Conservation (phyloP, 2,113 vertebrate species). For the Ramphastos sulfuratus region DNA sequence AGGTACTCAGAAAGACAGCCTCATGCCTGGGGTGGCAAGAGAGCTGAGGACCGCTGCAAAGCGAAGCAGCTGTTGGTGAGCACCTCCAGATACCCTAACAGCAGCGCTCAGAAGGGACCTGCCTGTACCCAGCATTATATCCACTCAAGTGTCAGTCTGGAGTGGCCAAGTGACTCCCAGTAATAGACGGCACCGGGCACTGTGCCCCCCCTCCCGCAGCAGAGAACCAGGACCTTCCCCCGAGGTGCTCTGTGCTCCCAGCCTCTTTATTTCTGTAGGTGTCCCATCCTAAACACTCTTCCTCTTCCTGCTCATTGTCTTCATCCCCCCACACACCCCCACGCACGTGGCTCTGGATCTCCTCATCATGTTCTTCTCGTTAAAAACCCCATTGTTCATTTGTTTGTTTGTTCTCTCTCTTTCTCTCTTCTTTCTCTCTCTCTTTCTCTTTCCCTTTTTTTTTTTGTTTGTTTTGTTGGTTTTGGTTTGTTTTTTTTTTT, state of each 20-base stretch:
- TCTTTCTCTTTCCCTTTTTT: not conserved
- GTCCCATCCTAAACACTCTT: conserved; percentile 68
- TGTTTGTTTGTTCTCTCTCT: conserved; percentile 86
- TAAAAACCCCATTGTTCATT: conserved; percentile 85
- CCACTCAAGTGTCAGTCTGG: not conserved
- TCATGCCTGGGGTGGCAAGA: not conserved
- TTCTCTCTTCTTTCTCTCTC: conserved; percentile 76
- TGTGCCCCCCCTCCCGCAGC: not conserved
- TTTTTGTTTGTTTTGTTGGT: conserved; percentile 78
- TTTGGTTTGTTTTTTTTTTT: conserved; percentile 72
- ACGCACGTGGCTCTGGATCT: conserved; percentile 74
- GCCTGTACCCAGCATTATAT: not conserved
- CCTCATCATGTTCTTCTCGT: conserved; percentile 74
- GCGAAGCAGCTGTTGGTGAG: not conserved
- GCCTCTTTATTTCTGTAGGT: conserved; percentile 57
- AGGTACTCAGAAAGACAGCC: not conserved
- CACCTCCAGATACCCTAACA: not conserved
- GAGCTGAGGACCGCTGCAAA: not conserved
- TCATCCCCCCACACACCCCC: conserved; percentile 49
- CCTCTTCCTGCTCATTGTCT: conserved; percentile 67
- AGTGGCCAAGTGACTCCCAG: not conserved
- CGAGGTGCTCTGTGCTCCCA: conserved; percentile 2
- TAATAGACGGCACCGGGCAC: not conserved
- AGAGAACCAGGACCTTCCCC: not conserved
- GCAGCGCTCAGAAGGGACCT: not conserved